phyloP scores from a whole-genome alignment of 2,888 invertebrate species.

The Drosophila fungiperda region DNA sequence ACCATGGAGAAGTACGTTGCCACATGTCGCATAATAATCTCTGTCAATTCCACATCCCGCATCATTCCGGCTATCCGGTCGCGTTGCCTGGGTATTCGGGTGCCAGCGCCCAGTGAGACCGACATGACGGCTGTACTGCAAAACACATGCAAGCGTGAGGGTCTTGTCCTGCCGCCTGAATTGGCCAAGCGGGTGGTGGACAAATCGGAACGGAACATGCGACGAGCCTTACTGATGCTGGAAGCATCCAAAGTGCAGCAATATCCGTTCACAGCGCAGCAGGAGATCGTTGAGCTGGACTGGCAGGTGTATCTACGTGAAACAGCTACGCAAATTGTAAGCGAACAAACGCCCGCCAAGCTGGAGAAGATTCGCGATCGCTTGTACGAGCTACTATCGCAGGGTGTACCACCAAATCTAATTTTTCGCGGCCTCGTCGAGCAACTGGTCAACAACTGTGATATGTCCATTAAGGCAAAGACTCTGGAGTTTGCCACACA shows the following conservation, averaged over 20 bases:
- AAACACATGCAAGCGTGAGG: slow-evolving; percentile 92
- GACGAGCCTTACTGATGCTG: slow-evolving; percentile 96
- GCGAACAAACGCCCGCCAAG: slow-evolving; percentile 94
- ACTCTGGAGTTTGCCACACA: slow-evolving; percentile 94
- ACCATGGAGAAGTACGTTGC: slow-evolving; percentile 99
- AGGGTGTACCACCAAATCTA: slow-evolving; percentile 96
- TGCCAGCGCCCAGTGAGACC: slow-evolving; percentile 93
- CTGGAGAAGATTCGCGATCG: slow-evolving; percentile 93
- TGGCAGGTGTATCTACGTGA: slow-evolving; percentile 96
- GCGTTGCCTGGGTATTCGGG: slow-evolving; percentile 95
- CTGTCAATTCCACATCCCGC: slow-evolving; percentile 96
- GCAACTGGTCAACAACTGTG: slow-evolving; percentile 95
- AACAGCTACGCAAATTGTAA: slow-evolving; percentile 93
- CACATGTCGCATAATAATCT: slow-evolving; percentile 96
- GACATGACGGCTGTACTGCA: slow-evolving; percentile 90
- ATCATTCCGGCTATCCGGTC: slow-evolving; percentile 99
- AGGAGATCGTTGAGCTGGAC: slow-evolving; percentile 94
- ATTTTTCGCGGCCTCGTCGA: slow-evolving; percentile 95
- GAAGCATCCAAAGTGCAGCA: slow-evolving; percentile 97
- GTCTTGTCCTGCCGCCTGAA: slow-evolving; percentile 90
- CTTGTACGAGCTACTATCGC: slow-evolving; percentile 96
- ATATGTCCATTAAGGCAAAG: slow-evolving; percentile 94
- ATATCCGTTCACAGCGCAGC: slow-evolving; percentile 93
- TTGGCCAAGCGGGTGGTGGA: slow-evolving; percentile 92
- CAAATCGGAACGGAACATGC: slow-evolving; percentile 93